Base-by-base conservation (phyloP, 2,113 vertebrate species). In the Microcebus lehilahytsara region DNA sequence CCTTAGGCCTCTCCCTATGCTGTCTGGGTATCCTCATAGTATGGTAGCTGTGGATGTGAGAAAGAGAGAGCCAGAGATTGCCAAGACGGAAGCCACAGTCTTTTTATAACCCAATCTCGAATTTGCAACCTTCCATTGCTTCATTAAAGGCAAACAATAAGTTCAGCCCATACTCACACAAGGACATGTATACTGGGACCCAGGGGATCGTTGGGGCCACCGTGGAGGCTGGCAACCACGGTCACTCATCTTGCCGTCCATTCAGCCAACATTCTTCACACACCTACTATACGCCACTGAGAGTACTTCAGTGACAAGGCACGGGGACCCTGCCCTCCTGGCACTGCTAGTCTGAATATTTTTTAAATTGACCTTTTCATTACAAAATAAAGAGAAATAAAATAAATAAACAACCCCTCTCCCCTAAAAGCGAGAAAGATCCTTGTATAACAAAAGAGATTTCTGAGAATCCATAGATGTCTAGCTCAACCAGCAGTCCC, bases 191-290 rank as follows among this genome's bases (percentile, higher is more conserved):
- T 3, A 23, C 27, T 9, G n/a, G 67, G 23, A 34, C 23, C 40
- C 11, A 30, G 16, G 22, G 13, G 13, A 3, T 23, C 6, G 0
- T 2, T 3, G 19, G 83, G 23, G 32, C 19, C 34, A 23, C 40
- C 4, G 4, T 67, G n/a, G 58, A 66, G 74, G n/a, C 27, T 20
- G 10, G 51, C 19, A 7, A 49, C 80, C 19, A n/a, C 11, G 13
- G 42, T n/a, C 66, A 81, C 17, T 53, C 58, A 42, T 16, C 42
- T 12, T 19, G 30, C 10, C 66, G 12, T 6, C 67, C 8, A 42
- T 16, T 53, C 72, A 7, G 51, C 53, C 53, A 42, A 27, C 20
- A 19, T 37, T 25, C 5, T 37, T 56, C 25, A 56, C 2, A 23
- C 5, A 20, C 72, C 34, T 37, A 40, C 53, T 22, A 2, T 2